phyloP scores from a whole-genome alignment of 2,797 vertebrate species.

The Sebastes matsubarae region DNA sequence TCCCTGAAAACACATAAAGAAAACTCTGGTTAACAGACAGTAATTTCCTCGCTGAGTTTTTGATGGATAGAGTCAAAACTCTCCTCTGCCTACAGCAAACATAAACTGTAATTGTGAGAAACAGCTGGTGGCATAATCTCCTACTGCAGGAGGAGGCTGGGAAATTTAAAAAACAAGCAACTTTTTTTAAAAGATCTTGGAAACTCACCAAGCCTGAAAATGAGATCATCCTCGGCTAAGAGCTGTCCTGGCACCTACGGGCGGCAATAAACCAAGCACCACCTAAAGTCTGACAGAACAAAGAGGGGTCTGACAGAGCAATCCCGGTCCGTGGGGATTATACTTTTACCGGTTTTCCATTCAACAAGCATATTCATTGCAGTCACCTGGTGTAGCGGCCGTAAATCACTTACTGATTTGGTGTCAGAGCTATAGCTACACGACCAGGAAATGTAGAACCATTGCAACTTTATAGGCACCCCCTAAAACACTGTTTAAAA shows the following conservation, averaged over 20 bases:
- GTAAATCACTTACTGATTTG: slow-evolving; percentile 44
- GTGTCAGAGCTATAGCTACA: slow-evolving; percentile 13
- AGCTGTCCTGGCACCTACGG: slow-evolving; percentile 41
- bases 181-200: slow-evolving; percentile 46
- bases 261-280: slow-evolving; percentile 48
- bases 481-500: slow-evolving; percentile 38
- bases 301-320: slow-evolving; percentile 19
- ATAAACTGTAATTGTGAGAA: slow-evolving; percentile 33
- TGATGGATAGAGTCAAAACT: slow-evolving; percentile 33
- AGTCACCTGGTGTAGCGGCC: slow-evolving; percentile 21
- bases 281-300: slow-evolving; percentile 44
- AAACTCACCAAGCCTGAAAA: slow-evolving; percentile 45
- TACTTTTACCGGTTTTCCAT: slow-evolving; percentile 25
- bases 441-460: slow-evolving; percentile 36
- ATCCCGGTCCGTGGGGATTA: slow-evolving; percentile 11
- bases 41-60: slow-evolving; percentile 11
- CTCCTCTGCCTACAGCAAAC: slow-evolving; percentile 19
- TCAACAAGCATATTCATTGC: slow-evolving; percentile 43
- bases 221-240: slow-evolving; percentile 47
- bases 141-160: background rate
- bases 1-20: slow-evolving; percentile 4
- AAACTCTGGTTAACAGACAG: slow-evolving; percentile 11
- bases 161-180: slow-evolving; percentile 32
- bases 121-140: slow-evolving; percentile 31
- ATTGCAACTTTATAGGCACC: slow-evolving; percentile 50